A percentile compares a stretch with the other conserved stretches of the same genome.
Conservation (phyloP, 1,140 invertebrate species). For the Sinonovacula constricta region DNA sequence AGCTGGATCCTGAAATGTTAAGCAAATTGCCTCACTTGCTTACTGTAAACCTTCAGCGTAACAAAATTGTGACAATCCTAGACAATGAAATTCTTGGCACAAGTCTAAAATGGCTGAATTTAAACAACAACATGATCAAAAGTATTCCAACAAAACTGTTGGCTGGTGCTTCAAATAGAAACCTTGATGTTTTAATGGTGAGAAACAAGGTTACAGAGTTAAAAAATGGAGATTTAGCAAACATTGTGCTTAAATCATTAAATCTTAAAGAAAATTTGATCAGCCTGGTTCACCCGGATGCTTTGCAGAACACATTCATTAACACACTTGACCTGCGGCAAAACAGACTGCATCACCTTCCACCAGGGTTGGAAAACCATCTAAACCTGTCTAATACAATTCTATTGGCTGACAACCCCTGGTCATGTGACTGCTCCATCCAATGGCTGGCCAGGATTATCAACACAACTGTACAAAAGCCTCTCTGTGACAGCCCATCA, state of each 20-base stretch:
- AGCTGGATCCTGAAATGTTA: slow-evolving; percentile 51
- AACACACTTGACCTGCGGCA: slow-evolving; percentile 47
- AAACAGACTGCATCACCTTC: slow-evolving; percentile 58
- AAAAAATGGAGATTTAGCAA: slow-evolving; percentile 12
- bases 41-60: slow-evolving; percentile 47
- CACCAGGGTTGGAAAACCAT: slow-evolving; percentile 48
- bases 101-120: slow-evolving; percentile 54
- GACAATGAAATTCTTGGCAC: slow-evolving; percentile 55
- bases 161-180: slow-evolving; percentile 33
- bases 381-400: slow-evolving; percentile 36
- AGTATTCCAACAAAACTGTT: slow-evolving; percentile 52
- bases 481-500: slow-evolving; percentile 34
- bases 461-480: slow-evolving; percentile 3
- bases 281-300: slow-evolving; percentile 40
- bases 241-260: slow-evolving; percentile 41
- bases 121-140: slow-evolving; percentile 59
- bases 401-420: slow-evolving; percentile 54
- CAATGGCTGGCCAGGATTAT: slow-evolving; percentile 62
- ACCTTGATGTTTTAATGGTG: slow-evolving; percentile 30
- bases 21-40: slow-evolving; percentile 50
- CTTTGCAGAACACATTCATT: slow-evolving; percentile 54
- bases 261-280: slow-evolving; percentile 55
- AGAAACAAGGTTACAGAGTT: slow-evolving; percentile 45
- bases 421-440: slow-evolving; percentile 64
- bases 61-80: slow-evolving; percentile 50